Conservation (phyloP, 2,888 invertebrate species). For the Ornithoptera priamus region DNA sequence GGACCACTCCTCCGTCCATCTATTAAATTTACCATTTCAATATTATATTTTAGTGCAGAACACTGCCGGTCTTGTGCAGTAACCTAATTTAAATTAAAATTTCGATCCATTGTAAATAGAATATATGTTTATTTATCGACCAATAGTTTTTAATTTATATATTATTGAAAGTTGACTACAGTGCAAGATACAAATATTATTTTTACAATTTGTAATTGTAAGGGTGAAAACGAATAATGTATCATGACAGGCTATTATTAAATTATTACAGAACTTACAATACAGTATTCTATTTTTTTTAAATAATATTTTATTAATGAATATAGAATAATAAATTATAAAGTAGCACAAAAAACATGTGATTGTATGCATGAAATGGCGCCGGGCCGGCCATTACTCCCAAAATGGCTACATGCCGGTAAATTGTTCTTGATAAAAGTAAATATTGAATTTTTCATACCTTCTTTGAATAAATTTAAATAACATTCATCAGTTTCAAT, state of each 20-base stretch:
- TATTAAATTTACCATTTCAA: conserved; percentile 32
- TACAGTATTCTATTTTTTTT: background rate
- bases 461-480: background rate
- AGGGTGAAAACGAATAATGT: background rate
- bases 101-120: background rate
- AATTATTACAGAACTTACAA: background rate
- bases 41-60: background rate
- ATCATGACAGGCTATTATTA: background rate
- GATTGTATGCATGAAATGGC: conserved; percentile 66
- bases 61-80: background rate
- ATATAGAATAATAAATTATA: background rate
- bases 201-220: background rate
- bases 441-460: background rate
- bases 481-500: background rate
- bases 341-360: conserved; percentile 43
- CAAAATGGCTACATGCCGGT: conserved; percentile 74
- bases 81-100: background rate
- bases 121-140: background rate
- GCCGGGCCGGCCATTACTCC: conserved; percentile 61
- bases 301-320: background rate
- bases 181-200: background rate
- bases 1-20: conserved; percentile 71
- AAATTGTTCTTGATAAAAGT: conserved; percentile 15
- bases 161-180: background rate
- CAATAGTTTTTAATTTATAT: background rate